Evolutionary conservation across 1,140 invertebrate genomes (phyloP), one percentile per base, ranked within the genome.

Genomic region (Drosophila parvula): DNA sequence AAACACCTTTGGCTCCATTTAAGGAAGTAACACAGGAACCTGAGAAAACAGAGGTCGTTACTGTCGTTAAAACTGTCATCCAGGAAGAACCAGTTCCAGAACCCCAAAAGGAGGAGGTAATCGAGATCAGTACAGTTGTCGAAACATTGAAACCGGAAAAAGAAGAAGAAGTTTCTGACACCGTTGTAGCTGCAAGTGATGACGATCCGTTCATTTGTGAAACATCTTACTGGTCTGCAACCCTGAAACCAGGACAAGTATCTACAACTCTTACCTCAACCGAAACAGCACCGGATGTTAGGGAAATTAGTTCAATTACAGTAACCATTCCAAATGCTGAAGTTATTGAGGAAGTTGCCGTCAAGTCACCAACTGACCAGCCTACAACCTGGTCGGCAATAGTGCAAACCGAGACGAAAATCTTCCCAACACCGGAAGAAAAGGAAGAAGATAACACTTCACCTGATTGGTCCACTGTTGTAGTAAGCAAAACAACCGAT

Each of bases 301-400:
- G 64, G 14, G 63, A 77, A 27, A 57, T 45, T 8, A 40, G 32
- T 11, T 44, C 62, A 28, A 79, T 90, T 5, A 69, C 47, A 16
- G 55, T 90, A 60, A 58, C 60, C 18, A 90, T 85, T 61, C 71
- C 85, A 16, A 44, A 1, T 27, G 18, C 22, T n/a, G 58, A 56
- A 30, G 38, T 43, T 14, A 28, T 48, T 8, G 60, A 77, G 7
- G 81, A 90, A 73, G 62, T 91, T 14, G 12, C 81, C 3, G 86
- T 91, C 10, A 64, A 89, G 45, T 91, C 90, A 3, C 90, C 90
- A 8, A 85, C 51, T n/a, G 86, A 89, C 58, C 90, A 90, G 48
- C 90, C 90, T 34, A 91, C 90, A 56, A 91, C 90, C 3, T 91
- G 90, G 90, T 90, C 90, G n/a, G 86, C 90, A n/a, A 79, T 90